Evolutionary conservation across 2,113 vertebrate species (phyloP), one percentile per base, ranked within the genome.

Genomic region (Eudorcas thomsonii): DNA sequence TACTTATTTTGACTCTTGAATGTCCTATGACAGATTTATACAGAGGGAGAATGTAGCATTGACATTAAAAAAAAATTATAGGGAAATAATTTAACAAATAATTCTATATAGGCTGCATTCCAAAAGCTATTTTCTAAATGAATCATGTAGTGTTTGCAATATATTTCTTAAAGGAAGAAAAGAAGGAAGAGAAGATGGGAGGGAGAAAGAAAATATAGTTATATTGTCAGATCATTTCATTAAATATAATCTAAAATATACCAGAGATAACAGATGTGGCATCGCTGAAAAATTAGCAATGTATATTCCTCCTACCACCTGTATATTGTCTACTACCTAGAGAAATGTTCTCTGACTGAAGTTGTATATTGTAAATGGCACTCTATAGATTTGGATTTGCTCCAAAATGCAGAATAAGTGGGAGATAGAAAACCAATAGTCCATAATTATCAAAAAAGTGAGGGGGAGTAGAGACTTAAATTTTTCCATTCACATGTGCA

Each of bases 191-290:
- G 9, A 81, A 19, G 13, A 23, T 6, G 4, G 13, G 2, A 50
- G 13, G 19, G 13, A 77, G 16, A 25, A 52, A 55, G 9, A 15
- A 54, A 80, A 78, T 64, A 67, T 77, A 21, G 2, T 80, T 57
- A 55, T 54, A 16, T 84, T 95, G 23, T 88, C 30, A 88, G 16
- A 55, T 90, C 5, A 74, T 84, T 19, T 57, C 33, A 50, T 1
- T 77, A 52, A 96, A 85, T 84, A 64, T 39, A 94, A 82, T 83
- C 16, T 16, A 60, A 89, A 91, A 88, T 88, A 78, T 25, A 19
- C 5, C 25, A 48, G 12, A 92, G 17, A 57, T 86, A 25, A 16
- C 19, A 94, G 7, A 92, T 57, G 60, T 14, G 7, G 7, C 77
- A n/a, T 30, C 85, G 26, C 30, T 67, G 17, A 43, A 88, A 91